Conservation (phyloP, 2,113 vertebrate species). For the Mustela lutreola region DNA sequence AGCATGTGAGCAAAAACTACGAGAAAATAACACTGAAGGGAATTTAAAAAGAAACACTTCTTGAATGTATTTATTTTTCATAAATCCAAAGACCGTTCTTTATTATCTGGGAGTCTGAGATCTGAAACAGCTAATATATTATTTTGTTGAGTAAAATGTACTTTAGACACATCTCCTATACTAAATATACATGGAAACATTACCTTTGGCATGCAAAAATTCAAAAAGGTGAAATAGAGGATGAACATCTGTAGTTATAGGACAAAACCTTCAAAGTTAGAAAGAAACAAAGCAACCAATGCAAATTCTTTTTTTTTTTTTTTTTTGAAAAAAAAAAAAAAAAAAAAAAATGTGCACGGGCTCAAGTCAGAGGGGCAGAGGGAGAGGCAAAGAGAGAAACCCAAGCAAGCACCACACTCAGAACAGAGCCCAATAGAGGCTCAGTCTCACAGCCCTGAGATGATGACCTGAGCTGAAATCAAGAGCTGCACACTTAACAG, state of each 20-base stretch:
- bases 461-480: not conserved
- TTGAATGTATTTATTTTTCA: not conserved
- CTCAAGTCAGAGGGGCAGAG: no score
- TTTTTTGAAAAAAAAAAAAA: no score
- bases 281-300: not conserved
- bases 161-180: slow-evolving; percentile 1
- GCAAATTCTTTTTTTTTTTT: slow-evolving; percentile 4
- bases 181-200: slow-evolving; percentile 4
- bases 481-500: not conserved
- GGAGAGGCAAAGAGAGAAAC: no score
- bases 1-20: not conserved
- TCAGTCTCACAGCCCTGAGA: not conserved
- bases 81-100: slow-evolving; percentile 27
- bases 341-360: no score
- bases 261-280: not conserved
- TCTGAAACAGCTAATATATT: slow-evolving; percentile 1
- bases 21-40: not conserved
- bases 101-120: not conserved
- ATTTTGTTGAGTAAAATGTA: slow-evolving; percentile 36
- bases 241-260: not conserved
- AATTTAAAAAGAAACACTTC: not conserved
- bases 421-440: no score
- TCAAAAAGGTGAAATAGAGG: slow-evolving; percentile 24
- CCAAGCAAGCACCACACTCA: no score
- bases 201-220: slow-evolving; percentile 40